Conservation (phyloP, 2,797 vertebrate species). For the Pipistrellus pygmaeus region DNA sequence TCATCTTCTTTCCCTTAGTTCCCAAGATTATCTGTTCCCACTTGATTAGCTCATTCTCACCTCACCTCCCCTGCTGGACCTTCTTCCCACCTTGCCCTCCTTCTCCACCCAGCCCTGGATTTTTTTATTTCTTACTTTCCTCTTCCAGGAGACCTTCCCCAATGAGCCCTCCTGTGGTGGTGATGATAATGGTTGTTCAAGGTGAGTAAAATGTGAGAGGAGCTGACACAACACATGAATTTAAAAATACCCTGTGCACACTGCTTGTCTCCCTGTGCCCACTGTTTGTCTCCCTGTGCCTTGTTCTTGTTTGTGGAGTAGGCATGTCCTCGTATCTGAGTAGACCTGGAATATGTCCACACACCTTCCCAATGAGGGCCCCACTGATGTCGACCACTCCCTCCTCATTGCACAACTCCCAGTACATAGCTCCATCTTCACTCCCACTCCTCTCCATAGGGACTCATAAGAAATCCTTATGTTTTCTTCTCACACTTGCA, state of each 20-base stretch:
- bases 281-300: not conserved
- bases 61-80: not conserved
- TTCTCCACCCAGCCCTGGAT: not conserved
- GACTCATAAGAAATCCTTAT: not conserved
- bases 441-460: not conserved
- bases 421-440: not conserved
- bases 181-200: not conserved
- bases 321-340: not conserved
- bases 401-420: not conserved
- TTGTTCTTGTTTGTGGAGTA: not conserved
- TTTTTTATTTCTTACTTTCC: not conserved
- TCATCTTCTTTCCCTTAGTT: not conserved
- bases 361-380: fast-evolving
- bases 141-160: not conserved
- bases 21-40: not conserved
- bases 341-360: not conserved
- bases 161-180: not conserved
- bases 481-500: not conserved
- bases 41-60: not conserved
- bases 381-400: not conserved
- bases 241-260: not conserved
- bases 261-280: not conserved
- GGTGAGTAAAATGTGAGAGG: not conserved
- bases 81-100: not conserved
- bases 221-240: not conserved